Base-by-base conservation (phyloP, 2,797 vertebrate genomes). In the Platyrinchus mystaceus region DNA sequence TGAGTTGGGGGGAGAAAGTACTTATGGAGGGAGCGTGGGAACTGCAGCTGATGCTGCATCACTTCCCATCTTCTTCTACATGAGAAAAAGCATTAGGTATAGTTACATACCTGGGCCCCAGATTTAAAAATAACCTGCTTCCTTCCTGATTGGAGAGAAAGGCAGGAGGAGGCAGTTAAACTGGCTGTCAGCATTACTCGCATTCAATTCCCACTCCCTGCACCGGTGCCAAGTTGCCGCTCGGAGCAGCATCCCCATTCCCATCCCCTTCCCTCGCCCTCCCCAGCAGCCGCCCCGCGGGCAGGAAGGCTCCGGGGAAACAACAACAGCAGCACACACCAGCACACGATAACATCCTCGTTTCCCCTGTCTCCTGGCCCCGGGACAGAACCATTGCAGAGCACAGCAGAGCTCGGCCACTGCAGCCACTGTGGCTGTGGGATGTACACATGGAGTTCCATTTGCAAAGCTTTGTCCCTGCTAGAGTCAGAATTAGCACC, bases 91-190 rank as follows among this genome's bases (percentile, higher is more conserved):
- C 44, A 36, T 56, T 39, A 68, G 86, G 89, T 92, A 70, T 4
- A 46, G 67, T 53, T 89, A 68, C 27, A 39, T 92, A 95, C 86
- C 93, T 95, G 95, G 84, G 64, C 41, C 90, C 37, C 92, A 64
- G 67, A 55, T 49, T 91, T 87, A 90, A 96, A 96, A 97, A 95
- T 91, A 96, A 56, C 84, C 82, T 62, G 21, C 66, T 94, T 97
- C 95, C 94, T 96, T 95, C 96, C 93, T 83, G 90, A 34, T 71
- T 41, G 56, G 47, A 32, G 44, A 36, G 78, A 83, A 36, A 46
- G 63, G 86, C 85, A 14, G 66, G 44, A 69, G 94, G 52, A 43
- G 46, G 64, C 63, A 7, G 39, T 63, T 59, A 8, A 3, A 56
- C 49, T 34, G 87, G 62, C 63, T 76, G 22, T 36, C 63, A 27